Evolutionary conservation across 2,888 invertebrate genomes (phyloP).

Genomic region (Augiades crinisus): DNA sequence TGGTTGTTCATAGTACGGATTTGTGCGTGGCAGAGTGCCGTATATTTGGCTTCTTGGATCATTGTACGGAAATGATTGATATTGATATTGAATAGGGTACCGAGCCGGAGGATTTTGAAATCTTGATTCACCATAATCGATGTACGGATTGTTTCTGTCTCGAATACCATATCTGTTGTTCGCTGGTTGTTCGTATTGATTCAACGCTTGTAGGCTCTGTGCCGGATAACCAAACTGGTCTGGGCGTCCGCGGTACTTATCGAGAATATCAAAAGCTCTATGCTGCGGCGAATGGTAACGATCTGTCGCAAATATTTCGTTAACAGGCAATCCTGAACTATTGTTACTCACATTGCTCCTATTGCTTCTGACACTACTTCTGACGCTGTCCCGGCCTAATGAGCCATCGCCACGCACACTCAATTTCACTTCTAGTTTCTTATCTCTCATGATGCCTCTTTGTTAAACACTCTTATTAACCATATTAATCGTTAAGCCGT

Average conservation of each 20-base stretch:
- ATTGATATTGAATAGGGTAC: slow-evolving; percentile 40
- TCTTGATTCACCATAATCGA: slow-evolving; percentile 50
- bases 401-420: slow-evolving; percentile 76
- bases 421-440: slow-evolving; percentile 71
- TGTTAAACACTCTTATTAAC: slow-evolving; percentile 26
- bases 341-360: slow-evolving; percentile 59
- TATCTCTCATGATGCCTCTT: slow-evolving; percentile 64
- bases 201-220: slow-evolving; percentile 64
- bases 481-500: slow-evolving; percentile 1
- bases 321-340: slow-evolving; percentile 57
- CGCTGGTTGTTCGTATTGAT: slow-evolving; percentile 54
- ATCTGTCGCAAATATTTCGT: slow-evolving; percentile 71
- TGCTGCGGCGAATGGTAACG: slow-evolving; percentile 64
- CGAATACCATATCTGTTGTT: slow-evolving; percentile 41
- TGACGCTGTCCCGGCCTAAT: slow-evolving; percentile 58
- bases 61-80: slow-evolving; percentile 50
- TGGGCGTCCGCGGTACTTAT: slow-evolving; percentile 62
- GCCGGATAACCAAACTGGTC: slow-evolving; percentile 65
- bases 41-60: slow-evolving; percentile 50
- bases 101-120: slow-evolving; percentile 44
- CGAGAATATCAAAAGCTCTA: slow-evolving; percentile 63
- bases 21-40: slow-evolving; percentile 56
- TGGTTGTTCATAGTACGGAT: slow-evolving; percentile 15
- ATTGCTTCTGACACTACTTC: slow-evolving; percentile 68
- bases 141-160: slow-evolving; percentile 51